Evolutionary conservation across 1,140 invertebrate genomes (phyloP), one percentile per base, ranked within the genome.

Genomic region (Bombus waltoni): DNA sequence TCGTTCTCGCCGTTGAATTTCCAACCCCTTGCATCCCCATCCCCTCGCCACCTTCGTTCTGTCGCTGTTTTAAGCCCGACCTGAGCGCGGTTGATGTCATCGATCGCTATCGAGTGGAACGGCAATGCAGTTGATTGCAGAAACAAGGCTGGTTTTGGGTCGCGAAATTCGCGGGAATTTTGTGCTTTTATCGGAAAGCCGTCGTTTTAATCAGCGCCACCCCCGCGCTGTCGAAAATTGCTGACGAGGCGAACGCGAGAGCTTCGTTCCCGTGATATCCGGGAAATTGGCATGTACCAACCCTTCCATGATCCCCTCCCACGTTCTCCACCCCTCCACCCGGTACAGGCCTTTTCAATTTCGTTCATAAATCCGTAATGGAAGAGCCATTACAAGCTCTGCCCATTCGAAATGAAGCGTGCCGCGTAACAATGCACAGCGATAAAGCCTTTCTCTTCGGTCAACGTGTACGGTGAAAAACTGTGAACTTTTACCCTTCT

Each of bases 311-410:
- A n/a, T 11, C 25, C 47, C 44, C 75, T 47, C 40, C 11, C 25
- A 3, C 28, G 8, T 28, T 4, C 28, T n/a, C 5, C 40, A 3
- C 40, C 38, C 28, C 28, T 28, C 70, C 28, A 8, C 74, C 44
- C 28, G 47, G 59, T 76, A 87, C 88, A 87, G 88, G 88, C 86
- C 87, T 90, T 90, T 90, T 90, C 89, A 90, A 90, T 90, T 90
- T 90, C 88, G 88, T 88, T 90, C 88, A 90, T 90, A 90, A 90
- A 90, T 90, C 88, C 88, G 75, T 90, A 87, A 90, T 90, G 82
- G 86, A 90, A 89, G 82, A 86, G 81, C 84, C 77, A 89, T 88
- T 89, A 89, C 88, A 85, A 89, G 80, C 81, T 81, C 76, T 35
- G 87, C 80, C 71, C 72, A 84, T 53, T 81, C 59, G 88, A 80